Base-by-base conservation (phyloP, 2,888 invertebrate genomes). In the Tetropium fuscum region DNA sequence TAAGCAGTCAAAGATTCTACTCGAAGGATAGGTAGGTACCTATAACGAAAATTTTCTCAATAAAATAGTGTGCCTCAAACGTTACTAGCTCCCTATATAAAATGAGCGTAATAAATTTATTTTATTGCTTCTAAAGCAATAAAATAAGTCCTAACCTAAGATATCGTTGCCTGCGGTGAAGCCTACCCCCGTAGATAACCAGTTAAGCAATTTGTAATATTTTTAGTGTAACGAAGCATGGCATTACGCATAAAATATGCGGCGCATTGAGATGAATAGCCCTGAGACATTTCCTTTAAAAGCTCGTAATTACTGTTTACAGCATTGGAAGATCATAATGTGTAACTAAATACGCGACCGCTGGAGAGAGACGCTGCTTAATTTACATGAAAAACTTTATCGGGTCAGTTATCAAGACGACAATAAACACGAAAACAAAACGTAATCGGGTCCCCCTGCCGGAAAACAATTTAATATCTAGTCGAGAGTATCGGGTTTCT, bases 401-500 rank as follows among this genome's bases (percentile, higher is more conserved):
- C 25, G 44, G 11, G 27, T 44, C 27, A 44, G 22, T 20, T 44
- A 44, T 27, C 25, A 19, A 20, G 27, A 44, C 44, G 25, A 44
- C 44, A 44, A 44, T 38, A 18, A n/a, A 38, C 20, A 19, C 10
- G 41, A 22, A 41, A 47, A 47, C 47, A 47, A 47, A 30, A 32
- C 19, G n/a, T 11, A 34, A 32, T 47, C 34, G 11, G 20, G 16
- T 32, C 16, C 30, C 34, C 16, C 10, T 47, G 44, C 53, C 53
- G 53, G 53, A 53, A 60, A 44, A 53, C 19, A 40, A 60, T 25
- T 48, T 30, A 10, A 20, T 43, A 27, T 36, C 34, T 38, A 38
- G 45, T 40, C 16, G 18, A 60, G 51, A 60, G 49, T 61, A 62
- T 60, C 58, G 43, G 44, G 60, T 66, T 63, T 61, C 60, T 58